Base-by-base conservation (phyloP, 2,797 vertebrate species). In the Champsocephalus gunnari region DNA sequence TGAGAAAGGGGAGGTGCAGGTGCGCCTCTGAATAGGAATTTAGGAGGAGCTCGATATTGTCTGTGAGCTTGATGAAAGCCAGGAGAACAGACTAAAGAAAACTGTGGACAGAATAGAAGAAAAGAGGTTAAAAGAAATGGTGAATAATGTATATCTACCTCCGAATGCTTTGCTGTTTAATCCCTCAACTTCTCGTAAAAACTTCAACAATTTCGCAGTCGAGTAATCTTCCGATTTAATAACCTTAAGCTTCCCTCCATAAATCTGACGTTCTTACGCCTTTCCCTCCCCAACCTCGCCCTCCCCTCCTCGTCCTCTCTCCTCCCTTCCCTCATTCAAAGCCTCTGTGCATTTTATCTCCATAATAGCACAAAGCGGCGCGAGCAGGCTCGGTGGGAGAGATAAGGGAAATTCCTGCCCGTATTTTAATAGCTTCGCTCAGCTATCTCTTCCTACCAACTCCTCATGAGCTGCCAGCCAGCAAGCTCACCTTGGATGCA, bases 361-460 rank as follows among this genome's bases (percentile, higher is more conserved):
- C 92, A 95, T 94, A 93, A 95, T 94, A 94, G 95, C 93, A 96
- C 94, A 96, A 96, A 94, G 92, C 92, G 80, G 90, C 83, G 91
- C 89, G 87, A 91, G 94, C 92, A 93, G 92, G 89, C 94, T 95
- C 89, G 79, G 86, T 89, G 82, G 93, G 92, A 89, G 88, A 82
- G 92, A 94, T 94, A 92, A 94, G 89, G 92, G 86, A 93, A 94
- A 92, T 92, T 93, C 91, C 94, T 92, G 91, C 93, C 92, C 92
- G 94, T 95, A 94, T 96, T 96, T 96, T 96, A 96, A 96, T 96
- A 96, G 95, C 94, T 96, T 95, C 88, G 93, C 92, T 91, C 92
- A 91, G 94, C 94, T 96, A 96, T 96, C 94, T 93, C 82, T 7
- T 71, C 93, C 92, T 93, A 89, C 88, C 91, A 96, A 93, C 94